Evolutionary conservation across 2,113 vertebrate species (phyloP), one percentile per base, ranked within the genome.

Genomic region (Halichoeres trimaculatus): DNA sequence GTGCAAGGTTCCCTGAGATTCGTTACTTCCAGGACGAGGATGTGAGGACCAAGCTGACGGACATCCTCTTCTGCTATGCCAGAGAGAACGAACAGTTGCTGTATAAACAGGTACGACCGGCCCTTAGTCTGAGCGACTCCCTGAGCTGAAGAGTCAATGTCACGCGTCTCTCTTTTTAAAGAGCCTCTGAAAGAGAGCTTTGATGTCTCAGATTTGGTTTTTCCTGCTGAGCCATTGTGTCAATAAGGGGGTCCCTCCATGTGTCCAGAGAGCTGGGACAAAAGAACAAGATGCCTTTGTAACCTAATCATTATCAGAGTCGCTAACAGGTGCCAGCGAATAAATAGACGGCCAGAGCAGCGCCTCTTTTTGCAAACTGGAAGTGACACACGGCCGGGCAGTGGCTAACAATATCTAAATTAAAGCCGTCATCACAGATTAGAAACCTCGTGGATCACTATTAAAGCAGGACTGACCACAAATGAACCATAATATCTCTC

Each of bases 1-100:
- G 7, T 11, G 0, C 12, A 95, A 92, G 98, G 88, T 99, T 99
- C 94, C 98, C 98, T 71, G 98, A 99, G 95, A 99, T 99, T 91
- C 94, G 95, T 66, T 99, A 97, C 94, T 99, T 99, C 90, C 98
- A 98, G 85, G 95, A 97, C 80, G 97, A 97, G 63, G 96, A 95
- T 53, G 97, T 99, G 83, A 95, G 97, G 91, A 96, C 96, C 68
- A 98, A 98, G 93, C 93, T 99, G 94, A 99, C 97, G 58, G 97
- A 99, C 94, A 96, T 99, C 92, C 95, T 99, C 58, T 99, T 99
- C 93, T 99, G 98, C 91, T 99, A 98, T 0, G 97, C 96, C 87
- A 94, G 98, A 94, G 98, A 99, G 93, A 99, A 99, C 24, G 97
- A 99, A 82, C 96, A 98, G 92, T 94, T 99, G 81, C 96, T 99